Base-by-base conservation (phyloP, 2,888 invertebrate genomes). In the Sinelater perroti region DNA sequence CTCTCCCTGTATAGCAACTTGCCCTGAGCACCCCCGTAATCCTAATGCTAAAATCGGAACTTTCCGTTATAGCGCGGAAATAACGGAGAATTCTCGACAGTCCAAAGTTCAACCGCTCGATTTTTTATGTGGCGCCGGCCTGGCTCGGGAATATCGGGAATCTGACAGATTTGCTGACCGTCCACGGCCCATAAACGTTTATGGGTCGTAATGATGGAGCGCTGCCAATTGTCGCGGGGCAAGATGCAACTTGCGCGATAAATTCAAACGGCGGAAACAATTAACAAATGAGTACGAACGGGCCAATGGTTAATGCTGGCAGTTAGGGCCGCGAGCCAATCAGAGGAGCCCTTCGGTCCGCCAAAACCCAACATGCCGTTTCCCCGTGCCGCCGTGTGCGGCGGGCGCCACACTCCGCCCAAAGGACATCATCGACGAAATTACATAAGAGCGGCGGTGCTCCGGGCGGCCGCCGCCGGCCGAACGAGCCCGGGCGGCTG, bases 361-460 rank as follows among this genome's bases (percentile, higher is more conserved):
- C 40, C 4, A 21, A 40, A 38, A 20, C 21, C 6, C n/a, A 8
- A 18, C 4, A 2, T 4, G 10, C 36, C n/a, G n/a, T n/a, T n/a
- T n/a, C n/a, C n/a, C n/a, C n/a, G n/a, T n/a, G n/a, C n/a, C n/a
- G n/a, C n/a, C n/a, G n/a, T n/a, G n/a, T n/a, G n/a, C n/a, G n/a
- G n/a, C n/a, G n/a, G n/a, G n/a, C n/a, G n/a, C n/a, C 10, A 5
- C 14, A 33, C 46, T 33, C 11, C 33, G 18, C 47, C 33, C 33
- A 47, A 33, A 13, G 24, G 20, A 14, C 20, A 33, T 47, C 31
- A 21, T 17, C 33, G 26, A 30, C 17, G 16, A 47, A 45, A 33
- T 47, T 33, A 33, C 33, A 5, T 33, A 47, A 33, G 20, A 4
- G 6, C n/a, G 11, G 45, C 31, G 30, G 30, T 14, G 21, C 11